A percentile compares a stretch with the other conserved stretches of the same genome.
These are phyloP conservation scores for Eueremaeus valkanovi DNA, from an alignment of 2,888 invertebrate species.

Conservation along the genomic window DNA sequence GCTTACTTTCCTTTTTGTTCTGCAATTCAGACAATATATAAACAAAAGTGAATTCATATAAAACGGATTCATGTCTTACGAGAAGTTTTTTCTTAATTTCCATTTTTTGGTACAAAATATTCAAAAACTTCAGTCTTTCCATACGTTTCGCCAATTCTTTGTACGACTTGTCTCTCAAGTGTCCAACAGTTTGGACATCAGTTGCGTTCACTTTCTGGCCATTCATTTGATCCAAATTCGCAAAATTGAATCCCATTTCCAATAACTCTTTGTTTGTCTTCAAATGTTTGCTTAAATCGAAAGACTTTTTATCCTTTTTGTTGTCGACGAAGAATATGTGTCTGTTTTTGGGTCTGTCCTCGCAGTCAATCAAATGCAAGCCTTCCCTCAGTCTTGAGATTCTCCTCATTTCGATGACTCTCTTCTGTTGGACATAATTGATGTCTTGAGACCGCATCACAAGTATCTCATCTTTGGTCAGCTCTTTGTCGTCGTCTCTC, in stretches of 20 bases:
- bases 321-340: slow-evolving; percentile 76
- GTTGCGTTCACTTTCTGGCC: slow-evolving; percentile 41
- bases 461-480: slow-evolving; percentile 71
- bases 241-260: slow-evolving; percentile 66
- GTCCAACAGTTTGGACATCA: slow-evolving; percentile 57
- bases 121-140: slow-evolving; percentile 69
- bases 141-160: slow-evolving; percentile 71
- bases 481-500: slow-evolving; percentile 63
- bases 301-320: slow-evolving; percentile 59
- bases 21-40: neutral
- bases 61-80: slow-evolving; percentile 21
- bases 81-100: slow-evolving; percentile 60
- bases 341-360: slow-evolving; percentile 62
- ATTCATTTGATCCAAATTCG: slow-evolving; percentile 57
- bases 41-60: neutral
- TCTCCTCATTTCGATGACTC: slow-evolving; percentile 75
- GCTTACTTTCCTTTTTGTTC: slow-evolving; percentile 59
- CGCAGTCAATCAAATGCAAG: slow-evolving; percentile 75
- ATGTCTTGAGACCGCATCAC: slow-evolving; percentile 88
- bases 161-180: slow-evolving; percentile 63
- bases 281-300: slow-evolving; percentile 66
- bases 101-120: slow-evolving; percentile 72
- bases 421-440: slow-evolving; percentile 80
- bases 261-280: slow-evolving; percentile 71
- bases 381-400: slow-evolving; percentile 69